Evolutionary conservation across 2,113 vertebrate species (phyloP).

Genomic region (Trogon melanurus): DNA sequence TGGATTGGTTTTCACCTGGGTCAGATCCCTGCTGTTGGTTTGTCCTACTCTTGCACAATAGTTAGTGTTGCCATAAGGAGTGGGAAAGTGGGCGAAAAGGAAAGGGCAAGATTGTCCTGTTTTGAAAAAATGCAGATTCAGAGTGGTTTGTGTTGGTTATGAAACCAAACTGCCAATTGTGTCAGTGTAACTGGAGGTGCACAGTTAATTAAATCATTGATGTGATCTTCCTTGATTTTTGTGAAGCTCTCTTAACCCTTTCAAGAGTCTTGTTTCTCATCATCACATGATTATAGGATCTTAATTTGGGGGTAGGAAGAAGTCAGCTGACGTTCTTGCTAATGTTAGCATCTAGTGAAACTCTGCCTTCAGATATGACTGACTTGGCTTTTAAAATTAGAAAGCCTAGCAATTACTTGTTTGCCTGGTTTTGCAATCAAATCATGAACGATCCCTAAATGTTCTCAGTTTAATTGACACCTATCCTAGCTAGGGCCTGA

Average conservation of each 20-base stretch:
- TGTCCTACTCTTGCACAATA: conserved; percentile 20
- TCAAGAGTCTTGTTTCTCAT: neutral
- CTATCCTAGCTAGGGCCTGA: neutral
- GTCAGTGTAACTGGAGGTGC: neutral
- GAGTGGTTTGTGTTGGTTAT: neutral
- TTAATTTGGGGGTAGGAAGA: neutral
- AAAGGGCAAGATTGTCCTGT: neutral
- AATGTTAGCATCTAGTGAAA: neutral
- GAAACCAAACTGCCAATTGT: neutral
- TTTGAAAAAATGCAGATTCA: neutral
- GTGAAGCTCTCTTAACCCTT: neutral
- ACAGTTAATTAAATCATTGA: neutral
- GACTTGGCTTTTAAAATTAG: neutral
- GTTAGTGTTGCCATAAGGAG: neutral
- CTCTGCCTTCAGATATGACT: neutral
- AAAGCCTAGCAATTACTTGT: neutral
- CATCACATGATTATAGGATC: neutral
- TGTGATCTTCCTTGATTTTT: neutral
- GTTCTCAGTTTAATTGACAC: neutral
- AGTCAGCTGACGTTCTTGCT: neutral
- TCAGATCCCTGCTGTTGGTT: neutral
- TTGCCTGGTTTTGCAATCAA: neutral
- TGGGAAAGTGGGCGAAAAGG: neutral
- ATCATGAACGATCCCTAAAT: neutral
- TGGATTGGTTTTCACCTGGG: conserved; percentile 19